Conservation (phyloP, 2,888 invertebrate genomes). For the Drosophila monieri region DNA sequence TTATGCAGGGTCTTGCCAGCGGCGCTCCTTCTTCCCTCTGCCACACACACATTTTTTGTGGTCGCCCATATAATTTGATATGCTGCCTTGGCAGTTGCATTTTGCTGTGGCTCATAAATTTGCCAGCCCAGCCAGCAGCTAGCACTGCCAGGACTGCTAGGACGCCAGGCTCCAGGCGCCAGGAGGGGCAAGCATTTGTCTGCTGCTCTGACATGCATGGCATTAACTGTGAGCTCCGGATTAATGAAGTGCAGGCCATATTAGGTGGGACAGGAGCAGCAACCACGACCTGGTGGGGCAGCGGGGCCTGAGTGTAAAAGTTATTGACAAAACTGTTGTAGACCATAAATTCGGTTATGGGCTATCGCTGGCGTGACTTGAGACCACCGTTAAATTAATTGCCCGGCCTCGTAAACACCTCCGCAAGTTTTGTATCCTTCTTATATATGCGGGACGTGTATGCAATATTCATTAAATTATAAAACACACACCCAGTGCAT, state of each 20-base stretch:
- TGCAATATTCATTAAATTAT: constrained; percentile 2
- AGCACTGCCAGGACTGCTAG: background rate
- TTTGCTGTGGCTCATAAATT: constrained; percentile 73
- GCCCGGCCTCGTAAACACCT: constrained; percentile 72
- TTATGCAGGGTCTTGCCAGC: constrained; percentile 55
- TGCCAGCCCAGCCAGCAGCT: constrained; percentile 28
- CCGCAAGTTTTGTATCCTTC: constrained; percentile 10
- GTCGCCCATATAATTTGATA: constrained; percentile 76
- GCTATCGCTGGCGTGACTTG: constrained; percentile 58
- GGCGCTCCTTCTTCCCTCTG: background rate
- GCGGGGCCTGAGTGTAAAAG: constrained; percentile 49
- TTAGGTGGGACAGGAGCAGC: constrained; percentile 54
- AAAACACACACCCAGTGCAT: constrained; percentile 1
- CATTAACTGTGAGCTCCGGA: constrained; percentile 70
- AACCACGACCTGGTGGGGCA: background rate
- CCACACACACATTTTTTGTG: constrained; percentile 52
- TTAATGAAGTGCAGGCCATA: constrained; percentile 79
- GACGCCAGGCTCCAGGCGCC: background rate
- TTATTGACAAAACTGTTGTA: constrained; percentile 78
- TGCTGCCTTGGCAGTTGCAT: constrained; percentile 74
- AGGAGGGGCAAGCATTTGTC: constrained; percentile 58
- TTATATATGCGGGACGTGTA: background rate
- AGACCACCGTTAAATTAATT: constrained; percentile 72
- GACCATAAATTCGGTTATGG: constrained; percentile 76
- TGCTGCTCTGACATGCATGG: constrained; percentile 76